Evolutionary conservation across 2,888 invertebrate genomes (phyloP).

Genomic region (Noctua fimbriata): DNA sequence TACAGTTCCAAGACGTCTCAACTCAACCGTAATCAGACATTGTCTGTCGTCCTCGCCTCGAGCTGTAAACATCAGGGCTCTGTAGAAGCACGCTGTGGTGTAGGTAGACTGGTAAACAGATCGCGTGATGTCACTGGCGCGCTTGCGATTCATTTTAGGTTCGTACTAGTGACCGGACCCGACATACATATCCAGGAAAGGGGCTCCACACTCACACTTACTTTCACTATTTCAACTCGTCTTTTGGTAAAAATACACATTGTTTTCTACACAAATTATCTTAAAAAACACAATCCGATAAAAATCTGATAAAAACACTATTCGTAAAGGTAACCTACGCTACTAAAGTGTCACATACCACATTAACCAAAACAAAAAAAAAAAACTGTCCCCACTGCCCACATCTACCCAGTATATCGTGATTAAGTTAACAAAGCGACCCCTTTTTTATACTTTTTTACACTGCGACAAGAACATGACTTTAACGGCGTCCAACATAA

Average conservation of each 20-base stretch:
- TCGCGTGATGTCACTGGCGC: too few species aligned
- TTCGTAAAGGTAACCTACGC: background rate
- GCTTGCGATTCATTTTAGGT: too few species aligned
- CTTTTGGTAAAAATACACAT: too few species aligned
- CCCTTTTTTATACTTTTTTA: constrained; percentile 53
- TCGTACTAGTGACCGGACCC: too few species aligned
- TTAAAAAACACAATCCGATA: background rate
- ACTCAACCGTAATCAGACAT: too few species aligned
- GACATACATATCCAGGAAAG: background rate
- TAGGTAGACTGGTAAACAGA: too few species aligned
- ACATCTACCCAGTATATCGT: constrained; percentile 11
- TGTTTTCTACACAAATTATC: too few species aligned
- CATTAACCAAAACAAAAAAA: constrained; percentile 32
- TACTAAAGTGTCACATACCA: background rate
- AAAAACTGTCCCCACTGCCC: background rate
- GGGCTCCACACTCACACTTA: too few species aligned
- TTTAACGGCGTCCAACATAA: constrained; percentile 64
- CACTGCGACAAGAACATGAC: constrained; percentile 60
- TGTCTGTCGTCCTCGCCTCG: too few species aligned
- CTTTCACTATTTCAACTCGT: background rate
- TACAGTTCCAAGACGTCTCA: too few species aligned
- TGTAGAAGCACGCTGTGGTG: too few species aligned
- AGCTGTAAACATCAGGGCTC: too few species aligned
- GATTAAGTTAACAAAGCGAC: constrained; percentile 50
- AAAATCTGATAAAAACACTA: background rate